phyloP scores from a whole-genome alignment of 2,113 vertebrate species.

The Aldabrachelys gigantea region DNA sequence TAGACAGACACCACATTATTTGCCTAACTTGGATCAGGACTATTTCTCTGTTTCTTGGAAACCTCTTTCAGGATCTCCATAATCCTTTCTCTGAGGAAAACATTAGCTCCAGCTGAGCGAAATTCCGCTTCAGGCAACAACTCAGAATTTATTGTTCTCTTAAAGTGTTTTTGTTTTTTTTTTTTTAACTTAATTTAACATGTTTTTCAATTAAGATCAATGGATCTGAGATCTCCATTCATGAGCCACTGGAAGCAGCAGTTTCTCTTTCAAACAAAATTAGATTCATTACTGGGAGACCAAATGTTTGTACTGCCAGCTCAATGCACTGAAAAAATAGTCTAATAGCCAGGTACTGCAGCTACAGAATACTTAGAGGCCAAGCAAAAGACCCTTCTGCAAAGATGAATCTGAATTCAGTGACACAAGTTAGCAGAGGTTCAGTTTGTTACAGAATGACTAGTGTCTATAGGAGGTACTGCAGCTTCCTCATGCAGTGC shows the following conservation, averaged over 20 bases:
- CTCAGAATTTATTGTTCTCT: conserved; percentile 36
- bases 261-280: conserved; percentile 3
- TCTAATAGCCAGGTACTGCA: not conserved
- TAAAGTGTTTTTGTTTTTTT: not conserved
- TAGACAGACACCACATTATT: conserved; percentile 55
- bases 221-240: not conserved
- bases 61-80: conserved; percentile 1
- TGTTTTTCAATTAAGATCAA: not conserved
- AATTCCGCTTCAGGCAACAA: conserved; percentile 10
- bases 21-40: conserved; percentile 9
- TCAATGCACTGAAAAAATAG: not conserved
- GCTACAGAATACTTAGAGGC: not conserved
- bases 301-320: not conserved
- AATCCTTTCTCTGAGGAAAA: conserved; percentile 41
- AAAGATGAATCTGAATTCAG: rapidly evolving
- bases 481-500: not conserved
- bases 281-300: not conserved
- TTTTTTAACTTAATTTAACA: conserved; percentile 20
- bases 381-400: not conserved
- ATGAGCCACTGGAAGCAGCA: not conserved
- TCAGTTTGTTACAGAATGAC: not conserved
- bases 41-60: conserved; percentile 52
- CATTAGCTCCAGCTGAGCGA: conserved; percentile 32
- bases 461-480: not conserved
- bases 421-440: not conserved